Evolutionary conservation across 2,113 vertebrate species (phyloP).

Genomic region (Mus spicilegus): DNA sequence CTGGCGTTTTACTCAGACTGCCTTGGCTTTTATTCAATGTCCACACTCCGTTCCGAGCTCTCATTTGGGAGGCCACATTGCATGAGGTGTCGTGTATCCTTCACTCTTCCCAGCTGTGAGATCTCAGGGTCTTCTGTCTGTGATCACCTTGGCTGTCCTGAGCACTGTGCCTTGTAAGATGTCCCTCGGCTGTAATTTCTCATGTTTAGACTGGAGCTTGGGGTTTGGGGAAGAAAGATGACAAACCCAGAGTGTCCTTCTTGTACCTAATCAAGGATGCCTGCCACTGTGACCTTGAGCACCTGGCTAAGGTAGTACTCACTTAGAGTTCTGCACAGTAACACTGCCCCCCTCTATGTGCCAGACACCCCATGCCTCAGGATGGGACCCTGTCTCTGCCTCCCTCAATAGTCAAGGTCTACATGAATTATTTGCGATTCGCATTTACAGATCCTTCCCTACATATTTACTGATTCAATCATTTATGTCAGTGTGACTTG

Average conservation of each 20-base stretch:
- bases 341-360: fast-evolving
- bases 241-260: neutral
- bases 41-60: neutral
- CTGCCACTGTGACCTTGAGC: neutral
- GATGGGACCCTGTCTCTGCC: neutral
- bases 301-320: neutral
- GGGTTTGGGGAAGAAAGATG: neutral
- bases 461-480: neutral
- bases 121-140: neutral
- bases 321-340: no score
- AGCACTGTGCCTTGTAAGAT: neutral
- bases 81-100: neutral
- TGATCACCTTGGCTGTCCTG: neutral
- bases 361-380: fast-evolving
- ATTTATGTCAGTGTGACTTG: neutral
- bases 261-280: neutral
- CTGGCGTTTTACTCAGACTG: neutral
- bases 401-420: neutral
- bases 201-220: neutral
- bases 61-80: neutral
- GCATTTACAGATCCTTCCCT: neutral
- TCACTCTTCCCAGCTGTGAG: neutral
- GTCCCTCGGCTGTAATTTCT: neutral
- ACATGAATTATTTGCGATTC: neutral
- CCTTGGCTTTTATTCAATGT: neutral